Evolutionary conservation across 2,888 invertebrate genomes (phyloP).

Genomic region (Parnassius smintheus): DNA sequence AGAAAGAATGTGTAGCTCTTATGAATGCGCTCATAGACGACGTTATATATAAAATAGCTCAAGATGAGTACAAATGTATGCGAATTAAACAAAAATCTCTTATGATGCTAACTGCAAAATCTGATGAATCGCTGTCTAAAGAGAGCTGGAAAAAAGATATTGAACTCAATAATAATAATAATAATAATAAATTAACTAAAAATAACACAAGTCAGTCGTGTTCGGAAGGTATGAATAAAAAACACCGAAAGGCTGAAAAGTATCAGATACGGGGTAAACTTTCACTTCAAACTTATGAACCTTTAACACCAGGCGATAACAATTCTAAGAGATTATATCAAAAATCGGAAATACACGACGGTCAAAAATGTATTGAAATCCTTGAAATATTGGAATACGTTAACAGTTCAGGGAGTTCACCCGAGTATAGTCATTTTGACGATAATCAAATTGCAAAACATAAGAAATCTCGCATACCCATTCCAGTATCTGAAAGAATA

Average conservation of each 20-base stretch:
- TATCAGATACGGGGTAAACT: conserved; percentile 51
- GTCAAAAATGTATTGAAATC: conserved; percentile 81
- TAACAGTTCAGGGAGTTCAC: conserved; percentile 68
- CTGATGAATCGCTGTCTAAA: conserved; percentile 49
- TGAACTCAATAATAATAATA: conserved; percentile 38
- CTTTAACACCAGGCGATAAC: conserved; percentile 47
- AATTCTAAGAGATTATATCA: conserved; percentile 77
- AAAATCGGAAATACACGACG: conserved; percentile 80
- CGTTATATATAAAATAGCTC: conserved; percentile 56
- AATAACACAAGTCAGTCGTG: conserved; percentile 36
- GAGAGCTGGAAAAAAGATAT: conserved; percentile 46
- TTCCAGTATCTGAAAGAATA: conserved; percentile 65
- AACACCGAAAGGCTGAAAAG: conserved; percentile 37
- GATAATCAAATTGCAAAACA: conserved; percentile 57
- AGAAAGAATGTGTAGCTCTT: conserved; percentile 55
- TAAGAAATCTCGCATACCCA: conserved; percentile 79
- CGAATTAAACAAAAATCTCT: conserved; percentile 50
- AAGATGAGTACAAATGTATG: conserved; percentile 62
- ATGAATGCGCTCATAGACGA: conserved; percentile 63
- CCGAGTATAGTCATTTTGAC: conserved; percentile 64
- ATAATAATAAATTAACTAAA: conserved; percentile 38
- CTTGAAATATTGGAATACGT: conserved; percentile 83
- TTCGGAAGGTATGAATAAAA: conserved; percentile 34
- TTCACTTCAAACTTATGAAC: conserved; percentile 47
- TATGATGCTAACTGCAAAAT: conserved; percentile 42